Evolutionary conservation across 2,888 invertebrate genomes (phyloP).

Genomic region (Dolichopus griseipennis): DNA sequence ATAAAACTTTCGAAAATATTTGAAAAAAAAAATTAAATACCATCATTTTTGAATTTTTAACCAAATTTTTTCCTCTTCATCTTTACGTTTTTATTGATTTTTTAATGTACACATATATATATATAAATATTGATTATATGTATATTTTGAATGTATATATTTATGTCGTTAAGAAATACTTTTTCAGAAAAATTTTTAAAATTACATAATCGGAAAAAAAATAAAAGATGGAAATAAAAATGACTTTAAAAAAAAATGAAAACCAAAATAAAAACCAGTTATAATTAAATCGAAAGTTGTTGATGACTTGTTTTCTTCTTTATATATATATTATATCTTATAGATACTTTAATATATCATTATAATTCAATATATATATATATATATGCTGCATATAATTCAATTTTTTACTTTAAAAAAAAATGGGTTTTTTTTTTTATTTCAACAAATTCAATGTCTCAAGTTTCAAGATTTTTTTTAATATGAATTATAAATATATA

Average conservation of each 20-base stretch:
- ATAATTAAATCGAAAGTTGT: slow-evolving; percentile 6
- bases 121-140: too few relatives aligned
- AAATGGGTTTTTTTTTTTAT: slow-evolving; percentile 4
- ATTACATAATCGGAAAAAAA: not conserved
- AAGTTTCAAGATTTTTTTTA: too few relatives aligned
- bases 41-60: too few relatives aligned
- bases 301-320: not conserved
- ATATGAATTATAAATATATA: too few relatives aligned
- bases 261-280: slow-evolving; percentile 1
- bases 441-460: not conserved
- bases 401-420: not conserved
- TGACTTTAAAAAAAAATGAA: not conserved
- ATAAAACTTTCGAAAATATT: too few relatives aligned
- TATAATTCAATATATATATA: not conserved
- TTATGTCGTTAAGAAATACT: too few relatives aligned
- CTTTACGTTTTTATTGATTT: too few relatives aligned
- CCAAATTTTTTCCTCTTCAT: too few relatives aligned
- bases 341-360: not conserved
- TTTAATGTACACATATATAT: too few relatives aligned
- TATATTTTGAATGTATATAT: too few relatives aligned
- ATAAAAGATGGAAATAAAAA: not conserved
- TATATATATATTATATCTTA: not conserved
- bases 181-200: not conserved
- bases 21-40: too few relatives aligned
- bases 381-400: not conserved